Percentiles rank a stretch among this genome's conserved stretches.
These are phyloP conservation scores for Heliangelus exortis DNA, from an alignment of 2,797 vertebrate genomes.

Conservation along the genomic window DNA sequence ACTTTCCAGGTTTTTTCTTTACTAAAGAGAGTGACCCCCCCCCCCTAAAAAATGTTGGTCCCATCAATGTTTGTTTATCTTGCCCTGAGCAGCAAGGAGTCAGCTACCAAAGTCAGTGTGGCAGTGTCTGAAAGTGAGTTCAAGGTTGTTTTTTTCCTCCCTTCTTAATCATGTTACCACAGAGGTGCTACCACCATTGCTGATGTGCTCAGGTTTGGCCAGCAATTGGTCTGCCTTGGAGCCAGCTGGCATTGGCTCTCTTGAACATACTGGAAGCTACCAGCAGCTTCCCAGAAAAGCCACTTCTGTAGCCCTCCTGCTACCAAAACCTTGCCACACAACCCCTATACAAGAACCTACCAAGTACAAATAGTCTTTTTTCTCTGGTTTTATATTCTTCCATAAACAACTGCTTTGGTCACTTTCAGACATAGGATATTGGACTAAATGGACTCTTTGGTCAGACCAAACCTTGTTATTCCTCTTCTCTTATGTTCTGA, in stretches of 20 bases:
- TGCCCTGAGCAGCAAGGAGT: neutral
- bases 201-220: neutral
- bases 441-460: neutral
- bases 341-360: neutral
- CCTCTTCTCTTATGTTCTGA: neutral
- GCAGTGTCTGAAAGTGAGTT: neutral
- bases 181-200: neutral
- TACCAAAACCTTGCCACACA: no score
- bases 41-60: neutral
- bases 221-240: neutral
- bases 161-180: neutral
- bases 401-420: neutral
- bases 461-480: neutral
- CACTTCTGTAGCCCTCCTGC: no score
- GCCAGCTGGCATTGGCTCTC: neutral
- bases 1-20: neutral
- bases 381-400: neutral
- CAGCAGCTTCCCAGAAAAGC: no score
- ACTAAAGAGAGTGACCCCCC: no score
- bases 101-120: neutral
- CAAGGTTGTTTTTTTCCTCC: neutral
- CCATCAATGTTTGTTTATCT: neutral
- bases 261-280: neutral
- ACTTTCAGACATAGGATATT: neutral
- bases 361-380: neutral